These are phyloP conservation scores for Cerceris ruficornis DNA, from an alignment of 2,888 invertebrate species.

Conservation along the genomic window DNA sequence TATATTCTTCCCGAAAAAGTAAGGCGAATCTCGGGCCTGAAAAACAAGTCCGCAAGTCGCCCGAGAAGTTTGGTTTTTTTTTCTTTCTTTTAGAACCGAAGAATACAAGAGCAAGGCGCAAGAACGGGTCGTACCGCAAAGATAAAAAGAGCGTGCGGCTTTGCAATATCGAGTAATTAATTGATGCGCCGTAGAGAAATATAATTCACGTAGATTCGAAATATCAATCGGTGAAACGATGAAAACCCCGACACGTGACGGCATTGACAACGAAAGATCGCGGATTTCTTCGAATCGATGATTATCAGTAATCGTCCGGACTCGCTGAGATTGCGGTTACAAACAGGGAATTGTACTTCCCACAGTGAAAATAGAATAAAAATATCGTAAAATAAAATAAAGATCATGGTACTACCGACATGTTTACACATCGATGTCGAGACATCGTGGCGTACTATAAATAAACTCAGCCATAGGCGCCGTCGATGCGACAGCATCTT, in stretches of 20 bases:
- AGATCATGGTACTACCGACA: slow-evolving; percentile 57
- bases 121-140: too few relatives aligned
- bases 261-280: background rate
- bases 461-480: slow-evolving; percentile 62
- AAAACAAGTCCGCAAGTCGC: slow-evolving; percentile 25
- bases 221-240: background rate
- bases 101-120: too few relatives aligned
- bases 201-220: background rate
- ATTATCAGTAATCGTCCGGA: background rate
- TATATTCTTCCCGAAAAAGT: slow-evolving; percentile 2
- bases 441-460: slow-evolving; percentile 61
- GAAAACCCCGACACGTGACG: background rate
- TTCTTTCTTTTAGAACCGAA: too few relatives aligned
- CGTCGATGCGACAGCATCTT: slow-evolving; percentile 12
- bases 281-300: background rate
- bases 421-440: slow-evolving; percentile 52
- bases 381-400: slow-evolving; percentile 46
- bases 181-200: too few relatives aligned
- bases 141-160: background rate
- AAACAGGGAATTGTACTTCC: slow-evolving; percentile 28
- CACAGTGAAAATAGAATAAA: slow-evolving; percentile 18
- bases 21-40: background rate
- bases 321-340: slow-evolving; percentile 28
- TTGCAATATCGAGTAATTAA: background rate
- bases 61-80: slow-evolving; percentile 3